Conservation (phyloP, 2,888 invertebrate genomes). For the Plebejus argus region DNA sequence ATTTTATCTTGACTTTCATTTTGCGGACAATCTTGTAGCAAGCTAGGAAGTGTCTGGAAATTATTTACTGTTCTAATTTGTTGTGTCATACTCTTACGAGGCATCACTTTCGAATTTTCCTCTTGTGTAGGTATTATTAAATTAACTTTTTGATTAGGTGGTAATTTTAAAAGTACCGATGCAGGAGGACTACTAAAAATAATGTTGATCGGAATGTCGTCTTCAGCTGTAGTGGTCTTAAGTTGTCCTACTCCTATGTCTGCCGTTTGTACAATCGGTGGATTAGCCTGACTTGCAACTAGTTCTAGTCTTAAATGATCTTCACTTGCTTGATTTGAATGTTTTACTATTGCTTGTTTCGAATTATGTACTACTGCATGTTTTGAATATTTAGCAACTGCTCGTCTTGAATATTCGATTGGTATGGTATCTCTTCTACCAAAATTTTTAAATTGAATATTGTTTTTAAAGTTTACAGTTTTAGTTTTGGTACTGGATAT, state of each 20-base stretch:
- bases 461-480: not conserved
- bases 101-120: not conserved
- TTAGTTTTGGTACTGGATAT: not conserved
- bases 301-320: not conserved
- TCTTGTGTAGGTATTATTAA: not conserved
- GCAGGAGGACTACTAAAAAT: not conserved
- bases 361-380: not conserved
- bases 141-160: constrained; percentile 1
- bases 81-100: not conserved
- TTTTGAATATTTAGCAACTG: not conserved
- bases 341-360: not conserved
- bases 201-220: not conserved
- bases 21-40: not conserved
- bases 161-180: not conserved
- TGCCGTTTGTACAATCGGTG: not conserved
- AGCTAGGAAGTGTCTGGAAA: not conserved
- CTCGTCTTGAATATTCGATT: not conserved
- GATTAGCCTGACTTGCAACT: not conserved
- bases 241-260: not conserved
- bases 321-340: not conserved
- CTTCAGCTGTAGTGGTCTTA: not conserved
- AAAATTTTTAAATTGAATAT: not conserved
- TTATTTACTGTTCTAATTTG: not conserved
- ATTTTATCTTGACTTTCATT: not conserved
- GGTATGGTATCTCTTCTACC: not conserved